Percentiles rank a stretch among this genome's conserved stretches.
Conservation (phyloP, 92 coral and sea anemone genomes). For the Palythoa heliodiscus region DNA sequence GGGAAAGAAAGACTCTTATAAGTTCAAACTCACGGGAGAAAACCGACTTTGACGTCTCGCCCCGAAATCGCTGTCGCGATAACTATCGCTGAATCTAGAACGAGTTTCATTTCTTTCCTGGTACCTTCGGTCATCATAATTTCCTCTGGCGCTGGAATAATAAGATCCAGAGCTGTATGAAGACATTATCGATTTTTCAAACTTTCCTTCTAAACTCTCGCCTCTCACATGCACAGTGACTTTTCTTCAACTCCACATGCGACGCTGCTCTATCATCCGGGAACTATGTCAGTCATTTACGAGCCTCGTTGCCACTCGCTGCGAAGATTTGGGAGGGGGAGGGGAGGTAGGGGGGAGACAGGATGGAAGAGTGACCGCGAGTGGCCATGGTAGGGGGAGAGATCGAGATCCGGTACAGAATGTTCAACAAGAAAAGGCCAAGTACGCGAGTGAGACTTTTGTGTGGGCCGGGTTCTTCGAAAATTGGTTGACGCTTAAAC, state of each 20-base stretch:
- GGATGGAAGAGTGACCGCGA: neutral
- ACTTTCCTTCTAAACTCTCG: neutral
- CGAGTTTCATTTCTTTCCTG: conserved; percentile 30
- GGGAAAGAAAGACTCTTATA: neutral
- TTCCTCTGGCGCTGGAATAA: conserved; percentile 29
- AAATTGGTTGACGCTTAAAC: too few relatives aligned
- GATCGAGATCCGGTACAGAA: too few relatives aligned
- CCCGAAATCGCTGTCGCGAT: conserved; percentile 24
- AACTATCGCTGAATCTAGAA: conserved; percentile 27
- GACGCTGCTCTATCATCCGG: conserved; percentile 38
- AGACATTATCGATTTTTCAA: neutral
- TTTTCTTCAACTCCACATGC: neutral
- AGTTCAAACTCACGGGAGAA: conserved; percentile 41
- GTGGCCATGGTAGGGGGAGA: too few relatives aligned
- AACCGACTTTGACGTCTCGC: conserved; percentile 41
- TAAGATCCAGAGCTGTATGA: conserved; percentile 36
- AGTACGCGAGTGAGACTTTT: too few relatives aligned
- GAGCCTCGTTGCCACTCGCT: conserved; percentile 21
- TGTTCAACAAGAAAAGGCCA: too few relatives aligned
- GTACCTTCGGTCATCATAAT: conserved; percentile 38
- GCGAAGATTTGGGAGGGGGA: neutral
- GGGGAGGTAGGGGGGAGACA: neutral
- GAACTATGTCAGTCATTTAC: neutral
- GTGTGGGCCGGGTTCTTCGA: too few relatives aligned
- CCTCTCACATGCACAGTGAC: conserved; percentile 27